A percentile compares a stretch with the other conserved stretches of the same genome.
Conservation (phyloP, 2,797 vertebrate species). For the Masticophis lateralis region DNA sequence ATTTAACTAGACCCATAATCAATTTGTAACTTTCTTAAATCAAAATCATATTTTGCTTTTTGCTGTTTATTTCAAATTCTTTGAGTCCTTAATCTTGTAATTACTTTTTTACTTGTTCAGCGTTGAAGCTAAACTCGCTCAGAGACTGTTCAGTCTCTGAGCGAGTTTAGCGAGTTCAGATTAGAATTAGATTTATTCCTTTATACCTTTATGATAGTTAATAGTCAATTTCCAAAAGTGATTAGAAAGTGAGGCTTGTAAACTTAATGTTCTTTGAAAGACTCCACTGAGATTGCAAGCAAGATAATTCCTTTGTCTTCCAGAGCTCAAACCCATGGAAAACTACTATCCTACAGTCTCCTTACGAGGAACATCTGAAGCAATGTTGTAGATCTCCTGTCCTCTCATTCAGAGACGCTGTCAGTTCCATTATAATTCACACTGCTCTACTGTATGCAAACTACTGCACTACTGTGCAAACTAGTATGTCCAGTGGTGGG, state of each 20-base stretch:
- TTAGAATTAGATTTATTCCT: no score
- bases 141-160: neutral
- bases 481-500: neutral
- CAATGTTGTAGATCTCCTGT: neutral
- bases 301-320: neutral
- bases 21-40: neutral
- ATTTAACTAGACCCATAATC: neutral
- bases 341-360: neutral
- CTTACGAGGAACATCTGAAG: neutral
- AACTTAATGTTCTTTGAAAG: neutral
- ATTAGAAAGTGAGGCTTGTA: neutral
- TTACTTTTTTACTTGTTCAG: neutral
- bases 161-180: no score
- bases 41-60: neutral
- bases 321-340: neutral
- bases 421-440: neutral
- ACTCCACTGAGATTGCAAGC: neutral
- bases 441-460: neutral
- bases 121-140: neutral
- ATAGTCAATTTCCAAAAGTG: neutral
- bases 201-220: neutral
- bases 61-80: neutral
- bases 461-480: neutral
- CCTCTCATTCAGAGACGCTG: neutral
- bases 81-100: neutral